These are phyloP conservation scores for Aramus guarauna DNA, from an alignment of 2,113 vertebrate species.

Conservation along the genomic window DNA sequence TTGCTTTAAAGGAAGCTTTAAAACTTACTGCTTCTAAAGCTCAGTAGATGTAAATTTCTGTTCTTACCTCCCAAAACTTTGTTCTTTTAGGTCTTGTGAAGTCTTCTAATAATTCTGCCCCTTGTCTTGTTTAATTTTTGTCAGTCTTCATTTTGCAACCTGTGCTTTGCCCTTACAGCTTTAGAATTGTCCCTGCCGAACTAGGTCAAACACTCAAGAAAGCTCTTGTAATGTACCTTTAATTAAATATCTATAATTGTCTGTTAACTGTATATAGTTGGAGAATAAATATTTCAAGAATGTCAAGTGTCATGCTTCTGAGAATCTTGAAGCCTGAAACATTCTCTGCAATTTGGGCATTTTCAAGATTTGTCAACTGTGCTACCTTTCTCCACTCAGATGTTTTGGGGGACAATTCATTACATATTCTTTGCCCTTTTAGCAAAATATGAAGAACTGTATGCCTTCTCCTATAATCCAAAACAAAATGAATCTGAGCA, in stretches of 20 bases:
- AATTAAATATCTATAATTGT: neutral
- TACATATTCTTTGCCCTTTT: neutral
- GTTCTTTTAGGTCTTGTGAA: neutral
- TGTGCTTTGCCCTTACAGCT: neutral
- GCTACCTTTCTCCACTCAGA: neutral
- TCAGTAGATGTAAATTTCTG: neutral
- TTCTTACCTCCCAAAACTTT: neutral
- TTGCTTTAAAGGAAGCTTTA: neutral
- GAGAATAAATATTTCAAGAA: neutral
- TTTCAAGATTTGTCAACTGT: neutral
- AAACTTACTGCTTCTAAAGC: neutral
- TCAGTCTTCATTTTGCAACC: neutral
- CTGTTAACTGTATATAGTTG: neutral
- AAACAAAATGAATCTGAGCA: conserved; percentile 93
- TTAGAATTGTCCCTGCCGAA: neutral
- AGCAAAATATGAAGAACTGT: conserved; percentile 85
- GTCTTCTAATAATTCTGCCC: neutral
- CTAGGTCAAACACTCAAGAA: neutral
- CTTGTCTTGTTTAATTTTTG: neutral
- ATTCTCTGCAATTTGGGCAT: neutral
- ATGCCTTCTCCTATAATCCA: conserved; percentile 97
- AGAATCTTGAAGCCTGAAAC: neutral
- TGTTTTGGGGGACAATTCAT: neutral
- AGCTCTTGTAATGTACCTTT: neutral
- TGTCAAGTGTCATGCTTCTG: neutral